Conservation (phyloP, 2,113 vertebrate genomes). For the Protobothrops flavoviridis region DNA sequence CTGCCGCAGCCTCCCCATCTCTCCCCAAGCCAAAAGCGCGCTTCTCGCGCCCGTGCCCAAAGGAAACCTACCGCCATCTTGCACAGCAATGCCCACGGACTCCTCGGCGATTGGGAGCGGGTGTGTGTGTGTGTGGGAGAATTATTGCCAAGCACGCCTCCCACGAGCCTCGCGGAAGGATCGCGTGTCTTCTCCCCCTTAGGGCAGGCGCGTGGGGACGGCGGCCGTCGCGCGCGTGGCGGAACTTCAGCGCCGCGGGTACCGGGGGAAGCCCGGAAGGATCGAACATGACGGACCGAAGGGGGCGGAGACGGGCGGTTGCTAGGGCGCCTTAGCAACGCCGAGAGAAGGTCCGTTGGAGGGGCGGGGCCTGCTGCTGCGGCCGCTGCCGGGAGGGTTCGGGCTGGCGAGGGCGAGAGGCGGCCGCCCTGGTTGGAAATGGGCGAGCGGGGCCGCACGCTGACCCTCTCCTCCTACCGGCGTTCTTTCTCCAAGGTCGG, state of each 20-base stretch:
- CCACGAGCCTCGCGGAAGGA: neutral
- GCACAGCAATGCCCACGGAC: neutral
- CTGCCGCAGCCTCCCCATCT: neutral
- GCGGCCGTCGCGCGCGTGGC: neutral
- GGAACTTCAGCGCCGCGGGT: neutral
- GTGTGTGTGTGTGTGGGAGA: neutral
- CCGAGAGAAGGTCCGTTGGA: neutral
- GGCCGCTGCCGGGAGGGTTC: accelerated
- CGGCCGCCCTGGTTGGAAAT: too few relatives aligned
- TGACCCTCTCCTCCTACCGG: neutral
- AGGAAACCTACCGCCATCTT: neutral
- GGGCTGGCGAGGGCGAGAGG: neutral
- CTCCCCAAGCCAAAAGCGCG: neutral
- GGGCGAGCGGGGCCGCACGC: neutral
- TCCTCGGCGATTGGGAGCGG: neutral
- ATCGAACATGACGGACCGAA: neutral
- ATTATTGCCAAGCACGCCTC: neutral
- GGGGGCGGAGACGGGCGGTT: neutral
- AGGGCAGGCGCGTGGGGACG: neutral
- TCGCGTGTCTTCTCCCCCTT: neutral
- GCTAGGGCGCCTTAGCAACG: neutral
- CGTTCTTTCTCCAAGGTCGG: neutral
- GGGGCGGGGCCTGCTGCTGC: neutral
- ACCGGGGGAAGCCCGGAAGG: constrained; percentile 25
- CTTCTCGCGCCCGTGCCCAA: neutral